Evolutionary conservation across 2,888 invertebrate species (phyloP).

Genomic region (Pinctada fucata): DNA sequence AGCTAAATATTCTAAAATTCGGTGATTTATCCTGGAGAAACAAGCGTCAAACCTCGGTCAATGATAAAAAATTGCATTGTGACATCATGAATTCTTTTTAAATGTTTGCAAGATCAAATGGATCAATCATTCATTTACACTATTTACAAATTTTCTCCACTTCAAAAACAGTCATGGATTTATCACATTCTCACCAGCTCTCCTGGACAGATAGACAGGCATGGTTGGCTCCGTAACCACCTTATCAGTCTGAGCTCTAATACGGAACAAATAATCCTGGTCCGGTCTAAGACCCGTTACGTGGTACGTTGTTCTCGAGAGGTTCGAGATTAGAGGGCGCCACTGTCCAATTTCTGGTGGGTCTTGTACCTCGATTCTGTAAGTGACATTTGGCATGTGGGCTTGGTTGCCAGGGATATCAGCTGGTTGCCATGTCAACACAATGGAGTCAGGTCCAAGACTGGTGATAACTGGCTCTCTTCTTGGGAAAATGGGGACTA

Average conservation of each 20-base stretch:
- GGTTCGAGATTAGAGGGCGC: conserved; percentile 64
- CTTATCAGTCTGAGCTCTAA: conserved; percentile 96
- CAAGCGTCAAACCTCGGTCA: too few relatives aligned
- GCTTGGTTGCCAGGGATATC: conserved; percentile 85
- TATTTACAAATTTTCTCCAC: too few relatives aligned
- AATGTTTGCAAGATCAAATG: too few relatives aligned
- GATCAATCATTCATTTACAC: too few relatives aligned
- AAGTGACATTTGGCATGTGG: conserved; percentile 87
- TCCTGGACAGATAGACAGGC: conserved; percentile 65
- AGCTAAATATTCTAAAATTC: too few relatives aligned
- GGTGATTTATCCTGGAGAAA: too few relatives aligned
- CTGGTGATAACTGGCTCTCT: conserved; percentile 94
- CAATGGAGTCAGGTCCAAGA: conserved; percentile 93
- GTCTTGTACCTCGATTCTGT: conserved; percentile 90
- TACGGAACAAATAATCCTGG: conserved; percentile 95
- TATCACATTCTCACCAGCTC: conserved; percentile 58
- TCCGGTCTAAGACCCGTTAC: conserved; percentile 66
- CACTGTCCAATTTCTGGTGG: conserved; percentile 75
- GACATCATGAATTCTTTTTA: too few relatives aligned
- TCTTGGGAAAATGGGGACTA: conserved; percentile 59
- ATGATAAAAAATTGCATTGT: too few relatives aligned
- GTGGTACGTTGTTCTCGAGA: conserved; percentile 56
- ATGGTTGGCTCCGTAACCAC: conserved; percentile 98
- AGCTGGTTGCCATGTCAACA: conserved; percentile 96
- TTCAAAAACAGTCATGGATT: too few relatives aligned